Conservation (phyloP, 1,140 invertebrate species). For the Drosophila leontia region DNA sequence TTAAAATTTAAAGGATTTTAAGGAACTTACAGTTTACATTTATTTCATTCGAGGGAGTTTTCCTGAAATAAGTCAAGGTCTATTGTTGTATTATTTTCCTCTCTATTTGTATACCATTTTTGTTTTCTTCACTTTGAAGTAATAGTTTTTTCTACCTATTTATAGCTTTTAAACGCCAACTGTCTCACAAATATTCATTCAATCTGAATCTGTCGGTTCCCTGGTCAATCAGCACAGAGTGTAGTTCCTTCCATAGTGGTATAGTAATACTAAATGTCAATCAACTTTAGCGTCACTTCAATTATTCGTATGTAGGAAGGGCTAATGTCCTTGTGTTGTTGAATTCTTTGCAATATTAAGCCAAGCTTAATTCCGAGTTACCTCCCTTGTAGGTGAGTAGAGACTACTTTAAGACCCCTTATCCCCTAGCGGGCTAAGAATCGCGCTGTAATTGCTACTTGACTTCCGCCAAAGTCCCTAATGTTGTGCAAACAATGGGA, state of each 20-base stretch:
- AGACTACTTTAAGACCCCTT: not conserved
- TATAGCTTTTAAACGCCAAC: not conserved
- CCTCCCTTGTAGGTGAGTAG: not conserved
- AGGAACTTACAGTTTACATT: not conserved
- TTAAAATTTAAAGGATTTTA: not conserved
- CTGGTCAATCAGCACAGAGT: too few species aligned
- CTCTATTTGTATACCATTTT: not conserved
- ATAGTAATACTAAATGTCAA: not conserved
- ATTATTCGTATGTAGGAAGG: too few species aligned
- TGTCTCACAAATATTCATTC: not conserved
- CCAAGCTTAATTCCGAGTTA: not conserved
- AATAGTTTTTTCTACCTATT: not conserved
- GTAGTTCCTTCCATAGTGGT: not conserved
- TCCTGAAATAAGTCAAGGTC: too few species aligned
- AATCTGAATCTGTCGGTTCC: not conserved
- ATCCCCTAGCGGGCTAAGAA: not conserved
- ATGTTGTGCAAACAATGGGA: slow-evolving; percentile 47
- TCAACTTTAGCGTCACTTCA: not conserved
- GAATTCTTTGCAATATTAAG: not conserved
- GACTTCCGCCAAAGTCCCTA: slow-evolving; percentile 16
- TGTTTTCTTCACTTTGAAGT: not conserved
- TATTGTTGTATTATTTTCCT: not conserved
- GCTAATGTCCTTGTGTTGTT: not conserved
- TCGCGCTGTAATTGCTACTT: slow-evolving; percentile 34
- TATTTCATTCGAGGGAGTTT: not conserved